These are phyloP conservation scores for Noctuana brunneofusca DNA, from an alignment of 2,888 invertebrate species.

Conservation along the genomic window DNA sequence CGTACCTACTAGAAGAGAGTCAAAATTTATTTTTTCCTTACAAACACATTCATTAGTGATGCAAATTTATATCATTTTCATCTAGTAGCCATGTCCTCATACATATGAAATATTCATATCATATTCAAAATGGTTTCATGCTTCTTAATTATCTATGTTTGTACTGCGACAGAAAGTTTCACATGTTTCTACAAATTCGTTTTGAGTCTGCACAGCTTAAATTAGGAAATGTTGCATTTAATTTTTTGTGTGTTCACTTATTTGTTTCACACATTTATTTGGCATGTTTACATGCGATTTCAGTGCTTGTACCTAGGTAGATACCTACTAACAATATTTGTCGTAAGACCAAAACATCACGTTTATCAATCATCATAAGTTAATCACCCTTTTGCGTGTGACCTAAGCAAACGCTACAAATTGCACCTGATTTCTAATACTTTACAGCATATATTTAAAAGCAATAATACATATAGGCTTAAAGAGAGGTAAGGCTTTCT, in stretches of 20 bases:
- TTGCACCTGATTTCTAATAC: neutral
- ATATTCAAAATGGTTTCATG: slow-evolving; percentile 81
- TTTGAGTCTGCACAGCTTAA: slow-evolving; percentile 41
- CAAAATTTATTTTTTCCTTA: slow-evolving; percentile 36
- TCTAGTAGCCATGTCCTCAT: slow-evolving; percentile 75
- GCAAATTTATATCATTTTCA: slow-evolving; percentile 74
- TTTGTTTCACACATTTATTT: too few species aligned
- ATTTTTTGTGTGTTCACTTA: slow-evolving; percentile 2
- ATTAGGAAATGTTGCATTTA: slow-evolving; percentile 24
- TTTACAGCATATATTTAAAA: neutral
- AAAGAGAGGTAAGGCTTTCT: slow-evolving; percentile 8
- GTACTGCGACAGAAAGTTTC: slow-evolving; percentile 67
- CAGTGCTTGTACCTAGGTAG: too few species aligned
- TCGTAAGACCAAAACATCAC: too few species aligned
- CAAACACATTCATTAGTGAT: slow-evolving; percentile 73
- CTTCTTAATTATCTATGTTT: slow-evolving; percentile 79
- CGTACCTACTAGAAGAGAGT: slow-evolving; percentile 5
- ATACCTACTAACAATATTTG: too few species aligned
- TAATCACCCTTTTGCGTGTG: too few species aligned
- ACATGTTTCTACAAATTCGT: slow-evolving; percentile 51
- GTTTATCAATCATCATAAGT: too few species aligned
- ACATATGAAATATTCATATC: slow-evolving; percentile 80
- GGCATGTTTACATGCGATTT: too few species aligned
- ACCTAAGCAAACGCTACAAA: too few species aligned
- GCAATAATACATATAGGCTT: slow-evolving; percentile 11